phyloP scores from a whole-genome alignment of 2,113 vertebrate species.

The Electrona antarctica region DNA sequence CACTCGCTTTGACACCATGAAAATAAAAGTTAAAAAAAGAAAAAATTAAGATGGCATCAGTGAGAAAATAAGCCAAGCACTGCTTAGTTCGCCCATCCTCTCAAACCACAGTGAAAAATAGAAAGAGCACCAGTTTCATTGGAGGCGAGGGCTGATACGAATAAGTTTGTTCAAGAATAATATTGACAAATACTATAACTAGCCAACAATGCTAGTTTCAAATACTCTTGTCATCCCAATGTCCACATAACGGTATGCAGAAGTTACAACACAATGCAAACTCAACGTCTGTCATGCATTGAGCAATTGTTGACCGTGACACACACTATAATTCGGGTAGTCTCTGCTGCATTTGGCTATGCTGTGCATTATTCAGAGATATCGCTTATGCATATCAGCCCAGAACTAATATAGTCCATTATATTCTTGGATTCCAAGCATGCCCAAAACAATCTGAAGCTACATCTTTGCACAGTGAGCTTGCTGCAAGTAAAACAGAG shows the following conservation, averaged over 20 bases:
- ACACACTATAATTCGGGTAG: too few species aligned
- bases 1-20: neutral
- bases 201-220: neutral
- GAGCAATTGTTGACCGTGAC: too few species aligned
- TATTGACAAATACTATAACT: neutral
- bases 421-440: slow-evolving; percentile 86
- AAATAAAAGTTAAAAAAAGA: neutral
- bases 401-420: slow-evolving; percentile 83
- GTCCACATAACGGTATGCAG: neutral
- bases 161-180: slow-evolving; percentile 14
- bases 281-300: neutral
- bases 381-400: slow-evolving; percentile 43
- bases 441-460: slow-evolving; percentile 30
- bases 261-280: neutral
- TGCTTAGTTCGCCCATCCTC: neutral
- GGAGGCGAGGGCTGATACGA: slow-evolving; percentile 24
- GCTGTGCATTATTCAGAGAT: neutral
- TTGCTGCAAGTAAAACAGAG: slow-evolving; percentile 50
- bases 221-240: neutral
- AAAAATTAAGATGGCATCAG: neutral
- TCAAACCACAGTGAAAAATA: slow-evolving; percentile 14
- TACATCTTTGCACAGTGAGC: slow-evolving; percentile 45
- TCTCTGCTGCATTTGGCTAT: neutral
- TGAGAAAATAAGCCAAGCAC: slow-evolving; percentile 1
- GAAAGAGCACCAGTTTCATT: slow-evolving; percentile 52